These are phyloP conservation scores for Hemaris fuciformis DNA, from an alignment of 2,888 invertebrate species.

Conservation along the genomic window DNA sequence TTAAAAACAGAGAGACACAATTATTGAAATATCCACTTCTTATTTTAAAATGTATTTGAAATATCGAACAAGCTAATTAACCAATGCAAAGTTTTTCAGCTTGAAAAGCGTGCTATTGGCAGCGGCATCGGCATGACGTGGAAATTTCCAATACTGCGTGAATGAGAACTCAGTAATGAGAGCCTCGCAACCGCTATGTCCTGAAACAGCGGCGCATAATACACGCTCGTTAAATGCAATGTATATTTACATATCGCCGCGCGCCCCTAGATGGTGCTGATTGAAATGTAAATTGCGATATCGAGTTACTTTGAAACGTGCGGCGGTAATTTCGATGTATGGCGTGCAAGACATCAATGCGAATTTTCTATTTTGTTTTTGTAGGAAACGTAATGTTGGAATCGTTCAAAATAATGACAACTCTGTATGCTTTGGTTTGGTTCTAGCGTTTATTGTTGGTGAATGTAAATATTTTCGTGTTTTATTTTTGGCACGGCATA, in stretches of 20 bases:
- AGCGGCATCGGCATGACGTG: constrained; percentile 16
- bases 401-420: too few relatives aligned
- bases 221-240: neutral
- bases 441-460: too few relatives aligned
- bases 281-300: constrained; percentile 6
- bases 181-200: constrained; percentile 18
- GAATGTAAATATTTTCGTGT: too few relatives aligned
- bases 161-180: constrained; percentile 29
- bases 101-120: constrained; percentile 3
- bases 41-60: neutral
- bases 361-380: neutral
- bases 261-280: constrained; percentile 1
- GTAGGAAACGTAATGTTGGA: neutral
- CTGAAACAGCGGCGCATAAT: constrained; percentile 3
- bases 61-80: neutral
- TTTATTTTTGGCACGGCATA: too few relatives aligned
- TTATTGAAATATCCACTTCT: too few relatives aligned
- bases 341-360: neutral
- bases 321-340: neutral
- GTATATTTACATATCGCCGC: constrained; percentile 8
- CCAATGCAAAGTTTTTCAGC: constrained; percentile 15
- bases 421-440: too few relatives aligned
- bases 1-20: too few relatives aligned
- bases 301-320: neutral
- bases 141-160: constrained; percentile 38